Evolutionary conservation across 2,888 invertebrate genomes (phyloP).

Genomic region (Napeogenes inachia): DNA sequence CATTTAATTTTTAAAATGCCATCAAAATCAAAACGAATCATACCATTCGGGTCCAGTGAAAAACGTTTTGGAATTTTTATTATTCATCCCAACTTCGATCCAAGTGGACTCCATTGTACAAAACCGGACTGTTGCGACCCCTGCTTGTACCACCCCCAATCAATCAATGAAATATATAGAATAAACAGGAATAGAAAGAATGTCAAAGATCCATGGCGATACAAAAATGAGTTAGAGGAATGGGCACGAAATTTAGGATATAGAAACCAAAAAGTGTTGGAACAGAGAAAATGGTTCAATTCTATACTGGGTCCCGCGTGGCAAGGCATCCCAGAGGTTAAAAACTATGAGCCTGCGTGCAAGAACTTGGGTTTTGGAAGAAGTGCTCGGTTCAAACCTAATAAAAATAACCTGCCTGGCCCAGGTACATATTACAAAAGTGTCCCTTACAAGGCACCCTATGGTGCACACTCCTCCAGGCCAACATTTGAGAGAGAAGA

Average conservation of each 20-base stretch:
- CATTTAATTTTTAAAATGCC: constrained; percentile 22
- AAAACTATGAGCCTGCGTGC: constrained; percentile 46
- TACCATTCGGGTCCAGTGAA: constrained; percentile 42
- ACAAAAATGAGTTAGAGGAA: constrained; percentile 60
- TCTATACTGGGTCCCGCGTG: constrained; percentile 60
- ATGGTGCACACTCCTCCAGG: constrained; percentile 54
- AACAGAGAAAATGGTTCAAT: constrained; percentile 43
- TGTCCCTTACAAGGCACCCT: constrained; percentile 50
- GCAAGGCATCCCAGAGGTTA: constrained; percentile 41
- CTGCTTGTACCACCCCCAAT: constrained; percentile 51
- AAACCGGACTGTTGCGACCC: constrained; percentile 54
- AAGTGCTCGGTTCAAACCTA: constrained; percentile 41
- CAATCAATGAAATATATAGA: constrained; percentile 44
- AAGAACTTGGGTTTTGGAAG: constrained; percentile 59
- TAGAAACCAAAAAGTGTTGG: constrained; percentile 56
- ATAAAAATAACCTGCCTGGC: constrained; percentile 42
- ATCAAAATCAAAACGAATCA: constrained; percentile 14
- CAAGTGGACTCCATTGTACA: constrained; percentile 45
- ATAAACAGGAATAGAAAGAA: constrained; percentile 39
- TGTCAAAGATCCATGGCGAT: constrained; percentile 58
- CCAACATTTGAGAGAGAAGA: constrained; percentile 58
- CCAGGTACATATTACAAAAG: constrained; percentile 60
- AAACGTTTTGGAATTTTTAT: constrained; percentile 53
- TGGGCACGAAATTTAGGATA: constrained; percentile 66
- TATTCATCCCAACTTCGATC: constrained; percentile 56